Base-by-base conservation (phyloP, 2,113 vertebrate species). In the Argyrosomus japonicus region DNA sequence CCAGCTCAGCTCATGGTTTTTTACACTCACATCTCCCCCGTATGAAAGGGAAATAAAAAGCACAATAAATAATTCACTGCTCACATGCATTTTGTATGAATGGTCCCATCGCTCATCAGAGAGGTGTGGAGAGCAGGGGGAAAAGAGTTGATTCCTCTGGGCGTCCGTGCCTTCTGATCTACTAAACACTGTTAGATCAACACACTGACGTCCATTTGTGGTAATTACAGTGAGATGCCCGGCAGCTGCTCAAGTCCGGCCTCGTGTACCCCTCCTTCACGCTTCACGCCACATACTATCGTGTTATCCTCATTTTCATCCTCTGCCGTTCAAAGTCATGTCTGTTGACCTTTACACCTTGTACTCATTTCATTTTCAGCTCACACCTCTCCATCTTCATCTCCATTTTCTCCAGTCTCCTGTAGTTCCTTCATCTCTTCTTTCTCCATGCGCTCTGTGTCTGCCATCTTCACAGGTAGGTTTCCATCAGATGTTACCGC, bases 11-110 rank as follows among this genome's bases (percentile, higher is more conserved):
- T 91, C 79, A 57, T 83, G 82, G n/a, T 68, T 88, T 88, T 91
- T 86, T 89, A 88, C 81, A 69, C 68, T 71, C 81, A 70, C 77
- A 67, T 86, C 77, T 83, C 58, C 36, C 40, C 58, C n/a, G 51
- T 15, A 74, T 73, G 82, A 90, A 85, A 14, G 76, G 36, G 71
- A 82, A 88, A 90, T 83, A 84, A 92, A 94, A 92, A 90, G 90
- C 75, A 60, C 12, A 0, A 80, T 94, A 9, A 93, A 95, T 94
- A 91, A 94, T 95, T 94, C 88, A 95, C 63, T 7, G 57, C 62
- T 77, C 71, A 9, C 88, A 92, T 94, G 71, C 81, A 94, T 93
- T 93, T 92, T 92, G 69, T 65, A 91, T 91, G 90, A 90, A 80
- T 3, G 51, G 58, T 71, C 82, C 79, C 89, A 76, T 89, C 74